Evolutionary conservation across 2,888 invertebrate genomes (phyloP), one percentile per base, ranked within the genome.

Genomic region (Hylaea fasciaria): DNA sequence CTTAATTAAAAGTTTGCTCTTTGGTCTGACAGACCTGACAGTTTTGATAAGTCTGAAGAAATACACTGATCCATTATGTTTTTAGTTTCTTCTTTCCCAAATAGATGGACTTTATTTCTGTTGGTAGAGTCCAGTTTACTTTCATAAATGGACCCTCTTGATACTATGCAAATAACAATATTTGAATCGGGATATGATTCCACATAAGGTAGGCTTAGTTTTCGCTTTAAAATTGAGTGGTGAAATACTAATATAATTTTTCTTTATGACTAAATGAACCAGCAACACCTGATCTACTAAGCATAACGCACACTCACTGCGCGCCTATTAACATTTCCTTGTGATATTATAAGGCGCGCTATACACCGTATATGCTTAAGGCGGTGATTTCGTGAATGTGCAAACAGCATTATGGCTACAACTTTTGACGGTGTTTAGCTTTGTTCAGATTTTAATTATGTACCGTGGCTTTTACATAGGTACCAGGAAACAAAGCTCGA

Each of bases 291-390:
- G 44, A 17, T 0, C 56, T 56, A 56, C 22, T 45, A 50, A 16
- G 51, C 54, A 67, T 71, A 73, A 72, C 66, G 75, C 69, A 41
- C 52, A 74, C 73, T 80, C 77, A 77, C 71, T 69, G 66, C 64
- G 59, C 46, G 28, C 70, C 72, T 69, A 77, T 81, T 78, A 79
- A 75, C 77, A 76, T 80, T 74, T 65, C 74, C 72, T 76, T 74
- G 70, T 70, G 70, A 69, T 73, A 66, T 68, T 71, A 65, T 63
- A 66, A 46, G 56, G 63, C 55, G 60, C 55, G 62, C 64, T 64
- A 65, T 55, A 57, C 55, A 52, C 62, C 44, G 60, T 60, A 66
- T 59, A 68, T 56, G 59, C 59, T 62, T 70, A 68, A 69, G 68
- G 56, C 62, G 57, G 65, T 63, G 62, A 64, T 68, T 68, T 50